Conservation (phyloP, 2,888 invertebrate genomes). For the Drosophila affinis region DNA sequence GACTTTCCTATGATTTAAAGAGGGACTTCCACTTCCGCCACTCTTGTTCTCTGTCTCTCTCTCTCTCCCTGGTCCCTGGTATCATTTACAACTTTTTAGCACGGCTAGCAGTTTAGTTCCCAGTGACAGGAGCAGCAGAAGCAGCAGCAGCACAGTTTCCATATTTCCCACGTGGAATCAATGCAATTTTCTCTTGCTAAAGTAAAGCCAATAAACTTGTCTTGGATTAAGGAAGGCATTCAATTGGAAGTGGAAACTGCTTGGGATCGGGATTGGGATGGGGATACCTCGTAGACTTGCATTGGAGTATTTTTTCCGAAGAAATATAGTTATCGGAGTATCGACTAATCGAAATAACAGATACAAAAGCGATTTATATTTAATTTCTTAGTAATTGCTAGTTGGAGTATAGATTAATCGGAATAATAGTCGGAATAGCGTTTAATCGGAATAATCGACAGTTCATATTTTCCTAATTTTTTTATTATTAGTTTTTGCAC, state of each 20-base stretch:
- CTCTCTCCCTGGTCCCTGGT: slow-evolving; percentile 5
- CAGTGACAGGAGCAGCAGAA: not conserved
- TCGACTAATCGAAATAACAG: no score
- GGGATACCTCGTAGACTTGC: no score
- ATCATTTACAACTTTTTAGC: not conserved
- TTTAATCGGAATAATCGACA: no score
- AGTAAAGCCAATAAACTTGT: not conserved
- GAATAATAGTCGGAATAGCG: no score
- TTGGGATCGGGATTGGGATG: no score
- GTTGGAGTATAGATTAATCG: no score
- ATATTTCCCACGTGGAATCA: not conserved
- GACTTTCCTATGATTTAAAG: slow-evolving; percentile 37
- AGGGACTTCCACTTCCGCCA: not conserved
- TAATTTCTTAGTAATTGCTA: no score
- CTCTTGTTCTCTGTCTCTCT: not conserved
- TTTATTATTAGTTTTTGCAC: not conserved
- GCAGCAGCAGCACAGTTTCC: not conserved
- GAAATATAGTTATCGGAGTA: no score
- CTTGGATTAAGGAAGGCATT: not conserved
- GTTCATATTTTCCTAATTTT: not conserved
- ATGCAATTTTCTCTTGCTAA: not conserved
- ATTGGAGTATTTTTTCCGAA: no score
- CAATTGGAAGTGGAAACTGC: not conserved
- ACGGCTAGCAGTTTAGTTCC: not conserved
- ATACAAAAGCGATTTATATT: no score